Evolutionary conservation across 1,140 invertebrate genomes (phyloP).

Genomic region (Drosophila mayri): DNA sequence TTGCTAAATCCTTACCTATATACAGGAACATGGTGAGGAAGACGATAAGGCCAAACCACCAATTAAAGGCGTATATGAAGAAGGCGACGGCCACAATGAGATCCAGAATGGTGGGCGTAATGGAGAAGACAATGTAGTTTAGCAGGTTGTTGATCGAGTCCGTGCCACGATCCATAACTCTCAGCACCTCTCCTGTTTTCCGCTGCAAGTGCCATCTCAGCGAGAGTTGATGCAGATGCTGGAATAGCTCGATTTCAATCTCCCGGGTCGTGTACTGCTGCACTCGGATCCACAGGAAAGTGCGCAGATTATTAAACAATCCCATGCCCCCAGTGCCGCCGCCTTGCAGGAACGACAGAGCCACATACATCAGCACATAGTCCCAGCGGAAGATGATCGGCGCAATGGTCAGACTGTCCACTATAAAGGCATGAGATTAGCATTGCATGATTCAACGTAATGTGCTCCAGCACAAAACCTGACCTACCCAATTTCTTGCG

Average conservation of each 20-base stretch:
- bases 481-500: constrained; percentile 93
- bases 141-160: constrained; percentile 97
- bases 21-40: constrained; percentile 96
- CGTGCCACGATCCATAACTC: constrained; percentile 97
- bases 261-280: constrained; percentile 98
- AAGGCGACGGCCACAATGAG: constrained; percentile 96
- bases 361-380: constrained; percentile 93
- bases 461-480: constrained; percentile 7
- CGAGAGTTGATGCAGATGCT: constrained; percentile 94
- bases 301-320: constrained; percentile 95
- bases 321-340: constrained; percentile 96
- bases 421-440: constrained; percentile 85
- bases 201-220: constrained; percentile 95
- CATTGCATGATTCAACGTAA: constrained; percentile 16
- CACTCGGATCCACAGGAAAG: constrained; percentile 97
- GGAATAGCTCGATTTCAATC: constrained; percentile 93
- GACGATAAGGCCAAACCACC: constrained; percentile 97
- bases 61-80: constrained; percentile 94
- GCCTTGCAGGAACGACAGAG: constrained; percentile 96
- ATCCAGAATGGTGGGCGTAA: constrained; percentile 96
- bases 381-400: constrained; percentile 92
- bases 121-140: constrained; percentile 94
- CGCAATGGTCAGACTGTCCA: constrained; percentile 89
- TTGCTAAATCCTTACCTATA: constrained; percentile 89
- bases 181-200: constrained; percentile 97